phyloP scores from a whole-genome alignment of 2,888 invertebrate species.

The Eudasyphora cyanicolor region DNA sequence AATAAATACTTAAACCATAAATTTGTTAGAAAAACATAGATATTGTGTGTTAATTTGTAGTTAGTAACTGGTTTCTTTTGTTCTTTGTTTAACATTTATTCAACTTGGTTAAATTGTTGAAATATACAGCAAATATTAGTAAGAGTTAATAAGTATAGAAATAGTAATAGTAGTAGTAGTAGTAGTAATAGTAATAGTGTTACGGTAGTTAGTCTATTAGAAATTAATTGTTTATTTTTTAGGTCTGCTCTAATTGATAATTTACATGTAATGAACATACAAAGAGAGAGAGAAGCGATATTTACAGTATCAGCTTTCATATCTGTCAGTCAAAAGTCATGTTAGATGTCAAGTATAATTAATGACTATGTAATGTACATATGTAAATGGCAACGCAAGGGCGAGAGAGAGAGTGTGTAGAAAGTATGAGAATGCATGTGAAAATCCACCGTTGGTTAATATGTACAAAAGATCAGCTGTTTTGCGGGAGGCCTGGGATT shows the following conservation, averaged over 20 bases:
- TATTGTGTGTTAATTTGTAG: slow-evolving; percentile 64
- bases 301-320: too few species aligned
- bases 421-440: background rate
- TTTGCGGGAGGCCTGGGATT: too few species aligned
- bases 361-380: background rate
- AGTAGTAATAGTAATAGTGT: background rate
- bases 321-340: too few species aligned
- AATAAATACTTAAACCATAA: background rate
- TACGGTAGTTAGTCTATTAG: background rate
- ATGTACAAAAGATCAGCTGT: background rate
- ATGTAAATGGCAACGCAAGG: background rate
- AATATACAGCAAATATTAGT: background rate
- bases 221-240: background rate
- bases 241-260: background rate
- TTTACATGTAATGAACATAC: background rate
- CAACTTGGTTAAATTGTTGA: background rate
- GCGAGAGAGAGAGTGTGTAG: too few species aligned
- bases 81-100: slow-evolving; percentile 32
- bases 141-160: background rate
- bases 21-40: slow-evolving; percentile 27
- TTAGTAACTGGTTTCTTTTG: slow-evolving; percentile 35
- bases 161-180: slow-evolving; percentile 17
- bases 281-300: too few species aligned
- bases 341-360: background rate
- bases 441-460: background rate